Evolutionary conservation across 1,140 invertebrate species (phyloP), one percentile per base, ranked within the genome.

Genomic region (Aphaenogaster floridana): DNA sequence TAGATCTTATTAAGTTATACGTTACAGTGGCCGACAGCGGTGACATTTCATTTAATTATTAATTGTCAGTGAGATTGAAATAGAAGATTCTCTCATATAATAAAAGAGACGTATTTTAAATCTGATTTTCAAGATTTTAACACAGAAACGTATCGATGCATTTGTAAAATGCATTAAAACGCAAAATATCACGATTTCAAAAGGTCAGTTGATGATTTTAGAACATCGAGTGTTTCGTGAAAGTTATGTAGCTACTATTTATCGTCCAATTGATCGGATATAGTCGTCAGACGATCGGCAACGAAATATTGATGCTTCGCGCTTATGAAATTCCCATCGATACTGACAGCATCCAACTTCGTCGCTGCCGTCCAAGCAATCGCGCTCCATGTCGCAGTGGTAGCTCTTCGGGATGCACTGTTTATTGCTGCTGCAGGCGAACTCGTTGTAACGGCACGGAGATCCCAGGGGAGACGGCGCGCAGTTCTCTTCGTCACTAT

Each of bases 331-430:
- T 15, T 21, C 21, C 11, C 28, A 52, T 84, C 66, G 64, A 78
- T 89, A 97, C 97, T 97, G 96, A 98, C 98, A 96, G 95, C 98
- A 99, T 74, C 98, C 98, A 90, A 98, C 96, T 96, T 99, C 99
- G 96, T 99, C 99, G 83, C 97, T 98, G 68, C 97, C 96, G 94
- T 99, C 99, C 2, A 95, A 93, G 93, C 99, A 99, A 94, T 99
- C 99, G 76, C 96, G 96, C 90, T 98, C 97, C 54, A 96, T 96
- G 94, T 99, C 99, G 95, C 99, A 99, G 90, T 99, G 98, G 96
- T 98, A 99, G 87, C 97, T 97, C 93, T 97, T 98, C 0, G 99
- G 99, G 88, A 99, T 97, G 92, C 99, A 99, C 94, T 99, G 99
- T 86, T 97, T 95, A 7, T 96, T 96, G 71, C 96, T 96, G 11